These are phyloP conservation scores for Megastigmus dorsalis DNA, from an alignment of 2,888 invertebrate genomes.

Conservation along the genomic window DNA sequence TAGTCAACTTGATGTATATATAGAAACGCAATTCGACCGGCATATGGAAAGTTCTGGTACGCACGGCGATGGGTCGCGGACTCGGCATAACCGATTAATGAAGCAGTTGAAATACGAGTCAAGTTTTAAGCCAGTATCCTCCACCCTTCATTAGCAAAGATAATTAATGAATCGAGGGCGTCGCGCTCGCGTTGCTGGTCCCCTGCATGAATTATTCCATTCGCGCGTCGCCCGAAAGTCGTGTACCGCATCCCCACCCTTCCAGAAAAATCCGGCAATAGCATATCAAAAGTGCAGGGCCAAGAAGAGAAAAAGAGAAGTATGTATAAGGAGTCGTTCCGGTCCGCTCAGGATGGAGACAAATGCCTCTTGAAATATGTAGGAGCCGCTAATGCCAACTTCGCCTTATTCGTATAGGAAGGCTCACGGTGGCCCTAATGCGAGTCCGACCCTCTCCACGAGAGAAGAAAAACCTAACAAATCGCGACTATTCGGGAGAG, in stretches of 20 bases:
- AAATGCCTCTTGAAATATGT: slow-evolving; percentile 65
- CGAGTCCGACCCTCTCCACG: slow-evolving; percentile 28
- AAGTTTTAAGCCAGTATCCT: slow-evolving; percentile 63
- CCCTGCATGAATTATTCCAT: slow-evolving; percentile 63
- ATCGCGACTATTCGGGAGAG: slow-evolving; percentile 62
- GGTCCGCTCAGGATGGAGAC: slow-evolving; percentile 55
- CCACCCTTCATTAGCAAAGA: slow-evolving; percentile 61
- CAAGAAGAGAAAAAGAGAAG: background rate
- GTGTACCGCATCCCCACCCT: too few relatives aligned
- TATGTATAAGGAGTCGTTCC: slow-evolving; percentile 13
- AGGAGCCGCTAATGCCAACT: too few relatives aligned
- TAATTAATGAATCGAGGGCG: slow-evolving; percentile 63
- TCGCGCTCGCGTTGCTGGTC: too few relatives aligned
- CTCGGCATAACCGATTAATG: slow-evolving; percentile 28
- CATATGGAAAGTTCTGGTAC: background rate
- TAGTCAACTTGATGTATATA: background rate
- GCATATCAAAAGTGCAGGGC: slow-evolving; percentile 21
- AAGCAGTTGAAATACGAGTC: slow-evolving; percentile 32
- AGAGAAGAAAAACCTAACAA: slow-evolving; percentile 63
- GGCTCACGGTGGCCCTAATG: too few relatives aligned
- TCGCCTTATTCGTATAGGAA: too few relatives aligned
- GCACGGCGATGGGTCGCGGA: background rate
- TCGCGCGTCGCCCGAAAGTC: background rate
- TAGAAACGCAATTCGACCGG: background rate
- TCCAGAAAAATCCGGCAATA: slow-evolving; percentile 2